These are phyloP conservation scores for Heliconius nattereri DNA, from an alignment of 1,140 invertebrate genomes.

Conservation along the genomic window DNA sequence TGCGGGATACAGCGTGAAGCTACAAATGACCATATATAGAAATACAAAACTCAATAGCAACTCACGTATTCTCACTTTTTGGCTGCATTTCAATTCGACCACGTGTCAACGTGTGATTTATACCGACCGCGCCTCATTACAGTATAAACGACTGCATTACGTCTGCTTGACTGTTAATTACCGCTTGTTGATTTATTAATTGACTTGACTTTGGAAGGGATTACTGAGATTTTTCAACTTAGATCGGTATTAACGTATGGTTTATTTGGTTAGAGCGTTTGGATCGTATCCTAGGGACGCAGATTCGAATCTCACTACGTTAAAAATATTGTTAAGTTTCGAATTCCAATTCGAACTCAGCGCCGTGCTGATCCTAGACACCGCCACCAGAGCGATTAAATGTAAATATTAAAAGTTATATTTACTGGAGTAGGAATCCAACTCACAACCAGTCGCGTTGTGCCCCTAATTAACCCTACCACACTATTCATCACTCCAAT, in stretches of 20 bases:
- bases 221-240: not conserved
- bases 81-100: not conserved
- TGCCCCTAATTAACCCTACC: not conserved
- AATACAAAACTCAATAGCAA: not conserved
- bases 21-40: not conserved
- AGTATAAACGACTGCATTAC: conserved; percentile 2
- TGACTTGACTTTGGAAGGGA: not conserved
- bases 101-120: conserved; percentile 12
- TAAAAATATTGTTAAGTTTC: too few species aligned
- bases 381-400: too few species aligned
- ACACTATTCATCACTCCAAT: not conserved
- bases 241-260: too few species aligned
- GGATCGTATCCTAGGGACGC: too few species aligned
- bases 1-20: too few species aligned
- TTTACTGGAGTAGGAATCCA: too few species aligned
- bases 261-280: too few species aligned
- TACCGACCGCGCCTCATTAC: conserved; percentile 8
- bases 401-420: too few species aligned
- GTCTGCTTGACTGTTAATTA: not conserved
- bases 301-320: too few species aligned
- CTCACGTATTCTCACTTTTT: not conserved
- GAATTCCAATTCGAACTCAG: too few species aligned
- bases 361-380: too few species aligned
- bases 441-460: too few species aligned
- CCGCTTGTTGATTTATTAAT: conserved; percentile 5